Conservation (phyloP, 2,113 vertebrate species). For the Phoenicopterus ruber region DNA sequence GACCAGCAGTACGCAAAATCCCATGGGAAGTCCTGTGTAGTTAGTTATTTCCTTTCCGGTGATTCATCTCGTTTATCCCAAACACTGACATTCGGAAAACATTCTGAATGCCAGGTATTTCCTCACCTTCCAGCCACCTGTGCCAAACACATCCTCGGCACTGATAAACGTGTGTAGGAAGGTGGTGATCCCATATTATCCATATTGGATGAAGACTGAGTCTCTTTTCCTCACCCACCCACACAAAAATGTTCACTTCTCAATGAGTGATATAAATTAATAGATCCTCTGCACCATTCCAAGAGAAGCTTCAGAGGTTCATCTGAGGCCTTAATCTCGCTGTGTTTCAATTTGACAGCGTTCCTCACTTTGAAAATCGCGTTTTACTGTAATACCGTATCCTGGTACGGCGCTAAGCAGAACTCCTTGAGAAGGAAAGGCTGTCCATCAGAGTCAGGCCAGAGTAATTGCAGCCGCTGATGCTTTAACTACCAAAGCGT, state of each 20-base stretch:
- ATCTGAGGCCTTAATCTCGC: constrained; percentile 9
- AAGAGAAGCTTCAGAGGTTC: constrained; percentile 30
- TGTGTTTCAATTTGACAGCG: fast-evolving
- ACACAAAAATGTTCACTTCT: constrained; percentile 36
- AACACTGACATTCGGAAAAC: constrained; percentile 48
- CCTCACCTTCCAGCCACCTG: constrained; percentile 46
- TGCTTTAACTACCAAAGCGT: not conserved
- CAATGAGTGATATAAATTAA: constrained; percentile 27
- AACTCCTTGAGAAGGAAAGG: not conserved
- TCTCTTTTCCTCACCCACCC: constrained; percentile 48
- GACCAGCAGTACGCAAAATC: constrained; percentile 31
- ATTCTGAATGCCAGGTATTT: constrained; percentile 49
- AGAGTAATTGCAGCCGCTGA: not conserved
- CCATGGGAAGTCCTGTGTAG: constrained; percentile 55
- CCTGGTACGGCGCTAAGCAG: not conserved
- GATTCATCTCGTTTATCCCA: constrained; percentile 59
- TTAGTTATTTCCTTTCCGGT: constrained; percentile 33
- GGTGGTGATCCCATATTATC: constrained; percentile 9
- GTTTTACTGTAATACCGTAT: not conserved
- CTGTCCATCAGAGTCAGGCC: not conserved
- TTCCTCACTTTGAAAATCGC: not conserved
- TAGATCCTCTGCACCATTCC: not conserved
- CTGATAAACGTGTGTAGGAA: constrained; percentile 26
- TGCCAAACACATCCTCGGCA: constrained; percentile 39
- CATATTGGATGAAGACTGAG: not conserved